These are phyloP conservation scores for Luffia ferchaultella DNA, from an alignment of 2,888 invertebrate genomes.

Conservation along the genomic window DNA sequence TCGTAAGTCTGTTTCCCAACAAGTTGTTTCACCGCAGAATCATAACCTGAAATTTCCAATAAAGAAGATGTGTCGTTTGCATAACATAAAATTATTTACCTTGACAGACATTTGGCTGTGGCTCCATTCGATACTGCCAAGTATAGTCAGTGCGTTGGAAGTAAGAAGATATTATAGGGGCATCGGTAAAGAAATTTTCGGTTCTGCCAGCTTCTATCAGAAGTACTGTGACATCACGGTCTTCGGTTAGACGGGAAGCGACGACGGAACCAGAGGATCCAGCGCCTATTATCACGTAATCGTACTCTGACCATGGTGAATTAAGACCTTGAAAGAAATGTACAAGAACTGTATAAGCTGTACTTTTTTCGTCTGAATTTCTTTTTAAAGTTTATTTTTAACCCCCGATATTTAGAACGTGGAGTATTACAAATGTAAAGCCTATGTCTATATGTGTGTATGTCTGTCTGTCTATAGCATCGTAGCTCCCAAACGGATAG, in stretches of 20 bases:
- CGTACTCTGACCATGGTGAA: slow-evolving; percentile 13
- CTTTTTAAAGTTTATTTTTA: slow-evolving; percentile 5
- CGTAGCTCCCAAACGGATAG: too few relatives aligned
- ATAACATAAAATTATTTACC: too few relatives aligned
- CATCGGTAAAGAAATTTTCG: slow-evolving; percentile 40
- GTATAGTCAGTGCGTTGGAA: slow-evolving; percentile 64
- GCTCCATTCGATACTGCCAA: slow-evolving; percentile 70
- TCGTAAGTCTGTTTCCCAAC: background rate
- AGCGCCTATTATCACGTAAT: slow-evolving; percentile 15
- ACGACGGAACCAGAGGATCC: slow-evolving; percentile 23
- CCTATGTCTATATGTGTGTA: too few relatives aligned
- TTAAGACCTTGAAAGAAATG: slow-evolving; percentile 3
- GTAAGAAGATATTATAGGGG: slow-evolving; percentile 50
- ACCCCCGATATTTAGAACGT: slow-evolving; percentile 5
- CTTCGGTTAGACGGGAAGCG: slow-evolving; percentile 42
- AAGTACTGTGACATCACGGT: slow-evolving; percentile 45
- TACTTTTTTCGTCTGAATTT: background rate
- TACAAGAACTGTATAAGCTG: too few relatives aligned
- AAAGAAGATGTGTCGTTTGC: too few relatives aligned
- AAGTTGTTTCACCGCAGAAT: background rate
- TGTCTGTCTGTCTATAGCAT: too few relatives aligned
- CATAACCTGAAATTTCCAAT: too few relatives aligned
- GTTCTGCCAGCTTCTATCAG: slow-evolving; percentile 56
- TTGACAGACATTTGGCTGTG: slow-evolving; percentile 59
- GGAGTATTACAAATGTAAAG: too few relatives aligned